Percentiles rank a stretch among this genome's conserved stretches.
Evolutionary conservation across 2,888 invertebrate genomes (phyloP).

Genomic region (Rhingia campestris): DNA sequence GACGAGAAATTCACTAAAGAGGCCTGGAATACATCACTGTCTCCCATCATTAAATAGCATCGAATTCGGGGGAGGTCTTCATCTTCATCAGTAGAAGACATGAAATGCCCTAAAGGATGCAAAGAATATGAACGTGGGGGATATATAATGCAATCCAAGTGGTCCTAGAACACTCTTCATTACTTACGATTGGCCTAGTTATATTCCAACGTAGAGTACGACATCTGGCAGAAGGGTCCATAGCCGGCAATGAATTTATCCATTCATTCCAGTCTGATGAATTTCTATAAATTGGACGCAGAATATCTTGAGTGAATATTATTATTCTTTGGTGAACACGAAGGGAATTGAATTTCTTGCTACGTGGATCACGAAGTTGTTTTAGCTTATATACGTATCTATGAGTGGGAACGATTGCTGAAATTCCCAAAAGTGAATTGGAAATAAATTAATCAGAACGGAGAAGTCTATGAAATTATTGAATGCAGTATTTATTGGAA

Average conservation of each 20-base stretch:
- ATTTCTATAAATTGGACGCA: conserved; percentile 28
- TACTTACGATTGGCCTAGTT: conserved; percentile 35
- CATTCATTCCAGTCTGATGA: conserved; percentile 42
- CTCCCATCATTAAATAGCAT: conserved; percentile 19
- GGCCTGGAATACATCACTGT: neutral
- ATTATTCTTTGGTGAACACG: conserved; percentile 23
- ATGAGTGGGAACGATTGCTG: neutral
- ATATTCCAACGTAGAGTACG: neutral
- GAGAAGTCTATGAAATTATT: neutral
- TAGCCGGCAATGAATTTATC: conserved; percentile 23
- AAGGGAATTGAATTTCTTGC: conserved; percentile 30
- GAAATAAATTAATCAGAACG: conserved; percentile 13
- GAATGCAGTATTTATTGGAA: neutral
- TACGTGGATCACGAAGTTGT: neutral
- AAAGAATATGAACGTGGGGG: conserved; percentile 18
- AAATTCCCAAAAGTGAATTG: conserved; percentile 3
- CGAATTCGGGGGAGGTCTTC: neutral
- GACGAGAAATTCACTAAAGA: conserved; percentile 17
- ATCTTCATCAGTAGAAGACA: conserved; percentile 19
- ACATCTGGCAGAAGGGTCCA: neutral
- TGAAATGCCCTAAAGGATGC: conserved; percentile 26
- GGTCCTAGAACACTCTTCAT: conserved; percentile 8
- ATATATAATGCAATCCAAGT: conserved; percentile 10
- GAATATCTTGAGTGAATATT: conserved; percentile 25
- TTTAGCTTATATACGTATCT: neutral